phyloP scores from a whole-genome alignment of 2,888 invertebrate species.

The Tetheella fluctuosa region DNA sequence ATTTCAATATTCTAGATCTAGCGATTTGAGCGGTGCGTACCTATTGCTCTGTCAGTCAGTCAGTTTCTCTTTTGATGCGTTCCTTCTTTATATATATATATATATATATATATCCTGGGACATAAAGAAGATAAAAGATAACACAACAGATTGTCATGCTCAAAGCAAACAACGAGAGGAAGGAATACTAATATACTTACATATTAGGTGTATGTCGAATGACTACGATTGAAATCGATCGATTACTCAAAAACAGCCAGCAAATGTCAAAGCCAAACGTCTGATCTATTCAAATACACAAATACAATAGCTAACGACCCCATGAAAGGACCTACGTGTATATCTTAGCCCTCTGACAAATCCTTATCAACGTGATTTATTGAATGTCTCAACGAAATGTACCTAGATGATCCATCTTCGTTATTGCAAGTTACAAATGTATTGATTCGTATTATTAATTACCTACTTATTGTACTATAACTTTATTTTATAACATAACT shows the following conservation, averaged over 20 bases:
- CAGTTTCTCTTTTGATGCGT: too few species aligned
- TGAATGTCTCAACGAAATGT: neutral
- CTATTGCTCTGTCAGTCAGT: too few species aligned
- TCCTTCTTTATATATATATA: too few species aligned
- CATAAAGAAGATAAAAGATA: too few species aligned
- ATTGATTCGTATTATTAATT: neutral
- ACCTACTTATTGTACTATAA: neutral
- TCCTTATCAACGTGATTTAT: neutral
- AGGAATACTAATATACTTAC: too few species aligned
- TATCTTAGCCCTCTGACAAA: neutral
- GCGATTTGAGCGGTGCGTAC: too few species aligned
- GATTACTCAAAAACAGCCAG: neutral
- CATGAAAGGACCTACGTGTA: neutral
- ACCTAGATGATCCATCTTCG: neutral
- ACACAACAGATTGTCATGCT: too few species aligned
- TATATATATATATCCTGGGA: too few species aligned
- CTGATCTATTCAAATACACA: neutral
- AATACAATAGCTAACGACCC: slow-evolving; percentile 3
- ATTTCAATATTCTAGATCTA: too few species aligned
- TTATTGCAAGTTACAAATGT: neutral
- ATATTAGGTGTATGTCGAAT: neutral
- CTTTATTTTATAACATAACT: neutral
- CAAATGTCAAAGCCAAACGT: neutral
- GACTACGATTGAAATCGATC: too few species aligned
- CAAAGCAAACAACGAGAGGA: too few species aligned